A percentile compares a stretch with the other conserved stretches of the same genome.
Conservation (phyloP, 1,140 invertebrate genomes). For the Drosophila littoralis region DNA sequence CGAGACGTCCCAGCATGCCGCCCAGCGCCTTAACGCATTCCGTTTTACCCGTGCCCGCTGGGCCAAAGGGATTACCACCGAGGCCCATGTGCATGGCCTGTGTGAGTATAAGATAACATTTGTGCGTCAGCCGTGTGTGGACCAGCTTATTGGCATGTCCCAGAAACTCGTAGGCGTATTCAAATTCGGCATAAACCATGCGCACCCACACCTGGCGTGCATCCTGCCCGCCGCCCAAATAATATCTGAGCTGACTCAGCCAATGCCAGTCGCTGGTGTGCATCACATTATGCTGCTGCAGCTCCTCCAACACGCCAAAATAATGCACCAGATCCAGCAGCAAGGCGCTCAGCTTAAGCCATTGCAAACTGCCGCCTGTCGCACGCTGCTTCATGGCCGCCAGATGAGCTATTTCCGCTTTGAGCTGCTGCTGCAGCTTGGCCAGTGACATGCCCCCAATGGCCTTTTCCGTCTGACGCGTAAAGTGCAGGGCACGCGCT, state of each 20-base stretch:
- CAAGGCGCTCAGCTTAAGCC: slow-evolving; percentile 89
- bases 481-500: slow-evolving; percentile 91
- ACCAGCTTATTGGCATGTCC: slow-evolving; percentile 96
- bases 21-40: slow-evolving; percentile 98
- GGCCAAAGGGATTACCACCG: slow-evolving; percentile 99
- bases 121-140: slow-evolving; percentile 96
- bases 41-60: slow-evolving; percentile 98
- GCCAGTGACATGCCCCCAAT: slow-evolving; percentile 89
- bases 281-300: slow-evolving; percentile 89
- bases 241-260: slow-evolving; percentile 96
- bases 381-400: slow-evolving; percentile 64
- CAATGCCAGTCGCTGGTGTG: slow-evolving; percentile 93
- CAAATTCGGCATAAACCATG: slow-evolving; percentile 96
- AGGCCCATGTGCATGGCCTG: slow-evolving; percentile 98
- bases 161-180: slow-evolving; percentile 99
- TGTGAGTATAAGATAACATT: slow-evolving; percentile 97
- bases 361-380: slow-evolving; percentile 44
- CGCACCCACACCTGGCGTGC: slow-evolving; percentile 86
- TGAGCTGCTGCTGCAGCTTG: slow-evolving; percentile 82
- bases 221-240: slow-evolving; percentile 85
- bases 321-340: slow-evolving; percentile 97
- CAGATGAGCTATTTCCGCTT: slow-evolving; percentile 77
- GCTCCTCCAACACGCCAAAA: slow-evolving; percentile 91
- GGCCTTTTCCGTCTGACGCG: slow-evolving; percentile 92
- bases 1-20: slow-evolving; percentile 94